A percentile compares a stretch with the other conserved stretches of the same genome.
phyloP scores from a whole-genome alignment of 2,797 vertebrate species.

The Notamacropus eugenii region DNA sequence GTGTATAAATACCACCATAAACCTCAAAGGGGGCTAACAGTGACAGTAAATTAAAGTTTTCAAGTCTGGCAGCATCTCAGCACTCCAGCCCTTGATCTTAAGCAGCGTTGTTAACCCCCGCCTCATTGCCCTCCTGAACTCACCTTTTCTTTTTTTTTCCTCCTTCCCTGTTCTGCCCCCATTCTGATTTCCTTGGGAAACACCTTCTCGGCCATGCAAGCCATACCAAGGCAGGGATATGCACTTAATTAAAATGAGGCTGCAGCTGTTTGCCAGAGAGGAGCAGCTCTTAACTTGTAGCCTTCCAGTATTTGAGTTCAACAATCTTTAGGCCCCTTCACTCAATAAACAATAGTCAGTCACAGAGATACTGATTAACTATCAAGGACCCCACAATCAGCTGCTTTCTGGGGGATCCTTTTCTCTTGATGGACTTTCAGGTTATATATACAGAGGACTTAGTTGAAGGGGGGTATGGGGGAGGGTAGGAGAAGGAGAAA shows the following conservation, averaged over 20 bases:
- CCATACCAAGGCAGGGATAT: conserved; percentile 73
- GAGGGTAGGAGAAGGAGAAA: neutral
- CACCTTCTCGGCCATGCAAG: conserved; percentile 80
- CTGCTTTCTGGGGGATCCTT: neutral
- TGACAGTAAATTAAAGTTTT: conserved; percentile 92
- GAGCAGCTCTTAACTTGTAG: conserved; percentile 57
- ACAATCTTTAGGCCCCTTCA: conserved; percentile 48
- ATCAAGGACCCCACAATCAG: conserved; percentile 29
- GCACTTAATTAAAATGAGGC: conserved; percentile 81
- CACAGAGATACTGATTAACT: conserved; percentile 62
- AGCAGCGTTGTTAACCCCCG: conserved; percentile 85
- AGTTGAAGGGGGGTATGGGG: neutral
- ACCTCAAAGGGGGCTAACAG: conserved; percentile 91
- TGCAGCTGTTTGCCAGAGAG: conserved; percentile 72
- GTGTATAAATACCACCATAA: conserved; percentile 92
- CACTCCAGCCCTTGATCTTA: conserved; percentile 89
- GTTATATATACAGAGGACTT: neutral
- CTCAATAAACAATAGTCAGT: conserved; percentile 68
- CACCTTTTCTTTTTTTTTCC: conserved; percentile 65
- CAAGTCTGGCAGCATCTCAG: conserved; percentile 89
- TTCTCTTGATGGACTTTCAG: conserved; percentile 30
- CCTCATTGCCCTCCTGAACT: conserved; percentile 87
- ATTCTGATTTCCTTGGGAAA: conserved; percentile 84
- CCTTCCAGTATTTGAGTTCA: conserved; percentile 55
- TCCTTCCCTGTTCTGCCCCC: conserved; percentile 68